Evolutionary conservation across 1,140 invertebrate genomes (phyloP), one percentile per base, ranked within the genome.

Genomic region (Hylaeus anthracinus): DNA sequence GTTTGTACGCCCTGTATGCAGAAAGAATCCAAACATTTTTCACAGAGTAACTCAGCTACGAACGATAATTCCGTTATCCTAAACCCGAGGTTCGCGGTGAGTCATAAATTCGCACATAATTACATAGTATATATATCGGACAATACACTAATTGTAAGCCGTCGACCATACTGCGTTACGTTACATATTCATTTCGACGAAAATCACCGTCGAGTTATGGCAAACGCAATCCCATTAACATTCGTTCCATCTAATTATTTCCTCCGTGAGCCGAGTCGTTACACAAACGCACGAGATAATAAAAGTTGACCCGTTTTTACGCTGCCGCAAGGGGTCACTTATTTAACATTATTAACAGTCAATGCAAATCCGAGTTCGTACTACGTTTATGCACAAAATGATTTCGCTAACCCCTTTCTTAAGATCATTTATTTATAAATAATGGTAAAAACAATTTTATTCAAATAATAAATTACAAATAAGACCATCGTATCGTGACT

Each of bases 101-200:
- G 72, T 75, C 63, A 66, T 75, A 66, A 75, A 66, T 75, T 75
- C 45, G 15, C 72, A 56, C 48, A 56, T 75, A 75, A 75, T 75
- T 75, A 65, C 48, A 75, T 39, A 39, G 61, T 48, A 26, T 65
- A 43, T 48, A 26, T 65, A 43, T 53, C 37, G 39, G 51, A 63
- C 61, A 66, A 66, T 51, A 56, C 72, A 12, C 51, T 1, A 65
- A 53, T 26, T 48, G 45, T 26, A 26, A 26, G 72, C 51, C 61
- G 61, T 66, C 55, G 61, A 55, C 72, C 72, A 12, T 15, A 6
- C 39, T 37, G 43, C 41, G 48, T 66, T 37, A 66, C 48, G 72
- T 75, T 75, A 66, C 72, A 66, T 56, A 66, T 75, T 75, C 61
- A 66, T 75, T 56, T 75, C 48, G 37, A 55, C 61, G 72, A 75